A percentile compares a stretch with the other conserved stretches of the same genome.
Conservation (phyloP, 2,113 vertebrate genomes). For the Anhinga rufa region DNA sequence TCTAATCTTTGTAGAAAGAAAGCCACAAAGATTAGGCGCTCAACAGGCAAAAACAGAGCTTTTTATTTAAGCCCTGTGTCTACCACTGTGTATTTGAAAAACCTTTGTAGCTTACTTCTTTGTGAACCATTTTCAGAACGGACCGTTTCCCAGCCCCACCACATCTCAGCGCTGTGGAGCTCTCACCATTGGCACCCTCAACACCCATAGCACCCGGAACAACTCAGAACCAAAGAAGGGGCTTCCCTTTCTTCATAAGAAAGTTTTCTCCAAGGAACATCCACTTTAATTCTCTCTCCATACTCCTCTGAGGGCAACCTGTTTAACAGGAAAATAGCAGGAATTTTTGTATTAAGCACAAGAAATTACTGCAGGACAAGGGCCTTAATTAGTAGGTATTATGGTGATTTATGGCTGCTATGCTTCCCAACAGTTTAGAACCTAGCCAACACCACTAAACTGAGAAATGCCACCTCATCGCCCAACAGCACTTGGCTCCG, state of each 20-base stretch:
- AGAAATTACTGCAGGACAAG: neutral
- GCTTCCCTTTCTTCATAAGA: neutral
- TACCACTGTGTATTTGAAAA: neutral
- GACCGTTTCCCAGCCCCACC: neutral
- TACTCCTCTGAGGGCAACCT: neutral
- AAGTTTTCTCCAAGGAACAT: neutral
- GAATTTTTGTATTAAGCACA: neutral
- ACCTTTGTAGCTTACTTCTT: neutral
- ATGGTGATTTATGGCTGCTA: neutral
- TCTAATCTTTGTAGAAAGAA: neutral
- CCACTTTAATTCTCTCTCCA: neutral
- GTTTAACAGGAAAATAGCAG: neutral
- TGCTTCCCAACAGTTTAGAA: neutral
- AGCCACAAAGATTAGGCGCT: neutral
- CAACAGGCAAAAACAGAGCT: neutral
- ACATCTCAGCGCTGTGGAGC: rapidly evolving
- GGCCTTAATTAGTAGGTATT: neutral
- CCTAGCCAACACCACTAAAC: neutral
- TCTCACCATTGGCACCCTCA: neutral
- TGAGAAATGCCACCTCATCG: neutral
- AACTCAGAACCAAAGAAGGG: neutral
- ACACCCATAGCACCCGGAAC: neutral
- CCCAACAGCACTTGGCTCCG: neutral
- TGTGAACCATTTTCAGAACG: neutral
- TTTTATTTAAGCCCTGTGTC: neutral